phyloP scores from a whole-genome alignment of 2,113 vertebrate species.

The Melanerpes aurifrons region DNA sequence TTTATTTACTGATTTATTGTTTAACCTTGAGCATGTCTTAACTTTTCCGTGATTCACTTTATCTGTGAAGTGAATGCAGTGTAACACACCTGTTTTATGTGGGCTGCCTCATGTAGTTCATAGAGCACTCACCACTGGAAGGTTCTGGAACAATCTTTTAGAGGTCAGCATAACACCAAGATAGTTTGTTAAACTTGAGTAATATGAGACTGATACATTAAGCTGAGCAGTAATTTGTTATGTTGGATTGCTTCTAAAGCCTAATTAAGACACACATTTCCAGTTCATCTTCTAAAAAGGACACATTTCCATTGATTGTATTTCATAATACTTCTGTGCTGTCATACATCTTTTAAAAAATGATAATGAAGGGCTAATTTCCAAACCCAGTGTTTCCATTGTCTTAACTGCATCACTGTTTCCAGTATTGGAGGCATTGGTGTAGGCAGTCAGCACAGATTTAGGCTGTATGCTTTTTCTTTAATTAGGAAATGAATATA shows the following conservation, averaged over 20 bases:
- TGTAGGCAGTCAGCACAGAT: neutral
- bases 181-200: neutral
- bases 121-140: neutral
- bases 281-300: too few relatives aligned
- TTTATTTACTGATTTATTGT: neutral
- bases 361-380: neutral
- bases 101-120: neutral
- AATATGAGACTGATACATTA: neutral
- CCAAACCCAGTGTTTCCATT: neutral
- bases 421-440: neutral
- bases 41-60: neutral
- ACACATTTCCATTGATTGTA: neutral
- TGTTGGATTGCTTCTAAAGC: too few relatives aligned
- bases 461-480: neutral
- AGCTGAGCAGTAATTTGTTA: too few relatives aligned
- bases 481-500: conserved; percentile 75
- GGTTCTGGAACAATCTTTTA: neutral
- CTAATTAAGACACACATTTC: too few relatives aligned
- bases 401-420: neutral
- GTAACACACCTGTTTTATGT: neutral
- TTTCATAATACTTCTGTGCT: neutral
- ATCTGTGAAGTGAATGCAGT: neutral
- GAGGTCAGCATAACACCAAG: neutral
- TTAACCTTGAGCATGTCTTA: conserved; percentile 2
- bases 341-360: neutral